Evolutionary conservation across 2,797 vertebrate species (phyloP).

Genomic region (Xyrichtys novacula): DNA sequence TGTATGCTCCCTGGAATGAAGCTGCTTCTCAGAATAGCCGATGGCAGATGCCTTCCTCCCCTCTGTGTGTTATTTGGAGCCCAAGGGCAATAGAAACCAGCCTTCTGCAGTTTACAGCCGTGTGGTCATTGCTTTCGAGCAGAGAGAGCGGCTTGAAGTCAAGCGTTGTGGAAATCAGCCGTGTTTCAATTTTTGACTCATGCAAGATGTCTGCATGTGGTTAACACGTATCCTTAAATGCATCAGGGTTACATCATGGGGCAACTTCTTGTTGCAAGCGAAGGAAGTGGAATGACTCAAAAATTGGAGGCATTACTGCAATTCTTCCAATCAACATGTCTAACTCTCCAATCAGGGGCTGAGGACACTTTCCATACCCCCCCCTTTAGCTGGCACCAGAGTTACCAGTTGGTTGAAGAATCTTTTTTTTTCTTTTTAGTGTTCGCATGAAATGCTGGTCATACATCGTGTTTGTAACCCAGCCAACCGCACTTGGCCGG

Average conservation of each 20-base stretch:
- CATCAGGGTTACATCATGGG: slow-evolving; percentile 5
- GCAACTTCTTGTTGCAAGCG: not conserved
- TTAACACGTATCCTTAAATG: slow-evolving; percentile 13
- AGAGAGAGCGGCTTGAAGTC: slow-evolving; percentile 14
- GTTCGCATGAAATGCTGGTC: too few species aligned
- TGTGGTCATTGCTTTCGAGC: slow-evolving; percentile 52
- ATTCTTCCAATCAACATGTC: not conserved
- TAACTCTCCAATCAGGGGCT: not conserved
- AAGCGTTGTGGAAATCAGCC: slow-evolving; percentile 34
- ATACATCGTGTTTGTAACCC: too few species aligned
- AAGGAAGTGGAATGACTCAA: not conserved
- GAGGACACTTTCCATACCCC: too few species aligned
- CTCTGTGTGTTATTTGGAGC: slow-evolving; percentile 85
- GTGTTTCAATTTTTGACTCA: slow-evolving; percentile 18
- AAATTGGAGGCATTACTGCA: not conserved
- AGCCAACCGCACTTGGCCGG: too few species aligned
- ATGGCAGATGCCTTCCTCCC: slow-evolving; percentile 82
- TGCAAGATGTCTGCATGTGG: not conserved
- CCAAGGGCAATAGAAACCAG: slow-evolving; percentile 83
- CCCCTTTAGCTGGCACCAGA: too few species aligned
- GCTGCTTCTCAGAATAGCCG: slow-evolving; percentile 87
- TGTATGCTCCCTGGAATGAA: slow-evolving; percentile 78
- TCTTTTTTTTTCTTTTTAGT: too few species aligned
- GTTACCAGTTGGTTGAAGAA: too few species aligned
- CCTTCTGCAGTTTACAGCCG: slow-evolving; percentile 51